Evolutionary conservation across 2,888 invertebrate genomes (phyloP).

Genomic region (Ptychoptera albimana): DNA sequence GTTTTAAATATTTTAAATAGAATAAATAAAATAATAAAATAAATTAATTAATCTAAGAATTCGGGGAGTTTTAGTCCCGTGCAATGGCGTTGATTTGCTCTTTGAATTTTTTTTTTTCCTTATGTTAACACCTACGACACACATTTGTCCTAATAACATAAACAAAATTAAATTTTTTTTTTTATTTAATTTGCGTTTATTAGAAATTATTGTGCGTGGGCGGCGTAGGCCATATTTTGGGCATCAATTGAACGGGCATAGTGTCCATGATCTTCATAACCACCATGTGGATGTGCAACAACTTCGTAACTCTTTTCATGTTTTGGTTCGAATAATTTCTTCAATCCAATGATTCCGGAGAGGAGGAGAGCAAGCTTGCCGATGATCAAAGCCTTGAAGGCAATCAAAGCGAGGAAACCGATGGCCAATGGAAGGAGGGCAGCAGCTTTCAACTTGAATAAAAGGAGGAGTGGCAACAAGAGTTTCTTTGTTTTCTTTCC

Average conservation of each 20-base stretch:
- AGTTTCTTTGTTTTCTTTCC: slow-evolving; percentile 63
- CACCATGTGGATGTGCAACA: slow-evolving; percentile 45
- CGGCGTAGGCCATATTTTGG: slow-evolving; percentile 56
- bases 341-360: slow-evolving; percentile 52
- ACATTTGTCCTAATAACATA: neutral
- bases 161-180: neutral
- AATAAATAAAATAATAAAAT: neutral
- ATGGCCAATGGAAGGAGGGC: slow-evolving; percentile 62
- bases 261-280: slow-evolving; percentile 35
- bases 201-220: slow-evolving; percentile 33
- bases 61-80: neutral
- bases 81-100: slow-evolving; percentile 9
- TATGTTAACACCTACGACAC: neutral
- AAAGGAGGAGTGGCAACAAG: slow-evolving; percentile 54
- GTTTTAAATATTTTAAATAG: neutral
- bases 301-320: slow-evolving; percentile 46
- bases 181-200: slow-evolving; percentile 10
- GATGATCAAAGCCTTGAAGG: slow-evolving; percentile 69
- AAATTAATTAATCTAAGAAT: neutral
- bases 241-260: slow-evolving; percentile 52
- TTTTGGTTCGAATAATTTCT: slow-evolving; percentile 57
- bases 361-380: slow-evolving; percentile 71
- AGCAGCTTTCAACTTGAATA: slow-evolving; percentile 65
- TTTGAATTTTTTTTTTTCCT: slow-evolving; percentile 4
- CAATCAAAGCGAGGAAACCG: slow-evolving; percentile 59